A percentile compares a stretch with the other conserved stretches of the same genome.
These are phyloP conservation scores for Okamejei kenojei DNA, from an alignment of 2,797 vertebrate species.

Conservation along the genomic window DNA sequence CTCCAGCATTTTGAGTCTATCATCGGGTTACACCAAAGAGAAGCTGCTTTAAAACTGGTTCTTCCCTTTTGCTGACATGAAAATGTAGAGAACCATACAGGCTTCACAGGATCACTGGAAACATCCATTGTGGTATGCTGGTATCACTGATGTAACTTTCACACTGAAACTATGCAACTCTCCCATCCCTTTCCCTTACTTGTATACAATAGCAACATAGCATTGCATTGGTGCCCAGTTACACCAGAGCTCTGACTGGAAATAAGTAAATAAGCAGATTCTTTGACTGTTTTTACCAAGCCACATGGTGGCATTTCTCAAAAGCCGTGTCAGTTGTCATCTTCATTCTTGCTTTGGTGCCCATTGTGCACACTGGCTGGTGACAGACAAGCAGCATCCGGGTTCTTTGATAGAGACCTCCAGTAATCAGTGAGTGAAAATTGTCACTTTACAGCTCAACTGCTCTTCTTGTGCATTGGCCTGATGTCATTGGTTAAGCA, in stretches of 20 bases:
- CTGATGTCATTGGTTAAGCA: background rate
- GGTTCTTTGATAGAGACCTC: background rate
- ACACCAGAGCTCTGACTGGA: background rate
- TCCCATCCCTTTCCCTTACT: background rate
- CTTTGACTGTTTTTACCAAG: background rate
- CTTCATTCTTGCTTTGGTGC: background rate
- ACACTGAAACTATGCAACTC: background rate
- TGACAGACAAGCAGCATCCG: background rate
- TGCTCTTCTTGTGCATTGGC: background rate
- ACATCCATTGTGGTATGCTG: background rate
- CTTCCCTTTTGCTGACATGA: background rate
- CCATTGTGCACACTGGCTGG: background rate
- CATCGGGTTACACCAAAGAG: background rate
- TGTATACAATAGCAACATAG: background rate
- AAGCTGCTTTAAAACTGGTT: background rate
- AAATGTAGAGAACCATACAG: background rate
- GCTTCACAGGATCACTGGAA: background rate
- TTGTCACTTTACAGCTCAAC: background rate
- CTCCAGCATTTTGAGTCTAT: too few relatives aligned
- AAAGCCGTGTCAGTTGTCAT: background rate
- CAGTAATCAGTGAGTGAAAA: background rate
- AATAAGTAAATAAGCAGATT: background rate
- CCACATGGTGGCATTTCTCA: background rate
- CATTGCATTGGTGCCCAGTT: background rate
- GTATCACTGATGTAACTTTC: background rate